Evolutionary conservation across 1,140 invertebrate species (phyloP).

Genomic region (Drosophila fuyamai): DNA sequence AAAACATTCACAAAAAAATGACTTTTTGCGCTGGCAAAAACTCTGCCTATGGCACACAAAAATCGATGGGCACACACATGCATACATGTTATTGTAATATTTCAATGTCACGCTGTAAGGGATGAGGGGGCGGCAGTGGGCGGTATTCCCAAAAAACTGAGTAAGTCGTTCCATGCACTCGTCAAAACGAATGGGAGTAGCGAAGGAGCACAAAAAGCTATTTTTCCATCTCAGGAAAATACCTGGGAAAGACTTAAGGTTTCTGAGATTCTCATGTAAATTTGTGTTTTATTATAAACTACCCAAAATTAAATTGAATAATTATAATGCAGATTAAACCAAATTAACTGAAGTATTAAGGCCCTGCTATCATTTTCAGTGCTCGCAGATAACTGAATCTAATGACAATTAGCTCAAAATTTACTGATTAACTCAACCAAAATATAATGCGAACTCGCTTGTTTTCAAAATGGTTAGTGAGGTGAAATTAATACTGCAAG

Average conservation of each 20-base stretch:
- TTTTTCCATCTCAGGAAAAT: slow-evolving; percentile 14
- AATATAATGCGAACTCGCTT: neutral
- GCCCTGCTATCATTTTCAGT: neutral
- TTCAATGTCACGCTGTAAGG: slow-evolving; percentile 62
- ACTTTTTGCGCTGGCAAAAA: slow-evolving; percentile 53
- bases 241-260: neutral
- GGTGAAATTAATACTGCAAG: neutral
- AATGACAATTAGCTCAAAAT: neutral
- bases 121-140: neutral
- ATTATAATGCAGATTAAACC: too few species aligned
- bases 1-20: slow-evolving; percentile 78
- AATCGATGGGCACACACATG: slow-evolving; percentile 57
- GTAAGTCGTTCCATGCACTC: slow-evolving; percentile 51
- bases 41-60: slow-evolving; percentile 42
- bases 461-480: slow-evolving; percentile 17
- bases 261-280: too few species aligned
- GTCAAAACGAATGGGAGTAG: slow-evolving; percentile 22
- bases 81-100: slow-evolving; percentile 63
- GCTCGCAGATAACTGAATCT: neutral
- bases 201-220: neutral
- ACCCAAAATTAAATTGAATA: too few species aligned
- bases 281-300: too few species aligned
- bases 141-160: slow-evolving; percentile 27
- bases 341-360: too few species aligned
- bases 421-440: neutral